phyloP scores from a whole-genome alignment of 2,113 vertebrate species.

The Papio anubis region DNA sequence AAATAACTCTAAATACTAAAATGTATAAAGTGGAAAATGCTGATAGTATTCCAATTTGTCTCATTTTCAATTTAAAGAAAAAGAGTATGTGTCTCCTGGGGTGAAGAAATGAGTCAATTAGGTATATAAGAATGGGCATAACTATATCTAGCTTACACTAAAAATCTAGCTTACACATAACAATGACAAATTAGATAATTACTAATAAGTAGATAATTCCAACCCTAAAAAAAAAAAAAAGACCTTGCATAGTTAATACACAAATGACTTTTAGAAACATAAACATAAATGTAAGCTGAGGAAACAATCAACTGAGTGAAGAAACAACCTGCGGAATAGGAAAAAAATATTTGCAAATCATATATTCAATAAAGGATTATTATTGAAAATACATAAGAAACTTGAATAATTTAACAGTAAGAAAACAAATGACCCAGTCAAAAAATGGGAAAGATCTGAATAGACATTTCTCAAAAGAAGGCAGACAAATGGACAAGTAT shows the following conservation, averaged over 20 bases:
- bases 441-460: not conserved
- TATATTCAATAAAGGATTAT: not conserved
- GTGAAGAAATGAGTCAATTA: not conserved
- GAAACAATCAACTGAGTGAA: not conserved
- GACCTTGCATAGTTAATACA: not conserved
- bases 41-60: not conserved
- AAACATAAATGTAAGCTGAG: not conserved
- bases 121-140: not conserved
- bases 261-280: not conserved
- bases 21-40: slow-evolving; percentile 10
- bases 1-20: not conserved
- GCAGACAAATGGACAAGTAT: not conserved
- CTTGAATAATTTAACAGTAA: not conserved
- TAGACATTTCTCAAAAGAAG: not conserved
- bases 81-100: not conserved
- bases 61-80: not conserved
- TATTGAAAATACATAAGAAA: not conserved
- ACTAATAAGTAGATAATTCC: slow-evolving; percentile 1
- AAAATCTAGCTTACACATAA: not conserved
- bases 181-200: not conserved
- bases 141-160: not conserved
- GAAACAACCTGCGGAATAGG: not conserved
- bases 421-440: not conserved
- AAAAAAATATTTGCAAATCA: not conserved
- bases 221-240: not conserved